Evolutionary conservation across 2,113 vertebrate species (phyloP).

Genomic region (Spheniscus mendiculus): DNA sequence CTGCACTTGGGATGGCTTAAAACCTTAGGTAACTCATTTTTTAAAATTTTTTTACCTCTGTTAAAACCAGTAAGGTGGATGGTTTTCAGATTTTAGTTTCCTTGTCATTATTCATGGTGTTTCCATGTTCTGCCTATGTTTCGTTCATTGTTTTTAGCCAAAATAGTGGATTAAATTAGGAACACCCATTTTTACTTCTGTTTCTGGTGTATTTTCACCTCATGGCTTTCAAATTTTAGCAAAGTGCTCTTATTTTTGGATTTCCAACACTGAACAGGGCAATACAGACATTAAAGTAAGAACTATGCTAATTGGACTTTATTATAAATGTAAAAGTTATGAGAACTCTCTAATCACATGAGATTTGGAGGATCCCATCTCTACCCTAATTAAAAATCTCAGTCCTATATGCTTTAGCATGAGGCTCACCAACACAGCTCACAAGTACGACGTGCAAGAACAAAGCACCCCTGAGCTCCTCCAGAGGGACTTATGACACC

Average conservation of each 20-base stretch:
- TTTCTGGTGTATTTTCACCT: neutral
- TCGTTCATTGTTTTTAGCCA: neutral
- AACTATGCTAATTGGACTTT: conserved; percentile 27
- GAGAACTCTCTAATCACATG: conserved; percentile 8
- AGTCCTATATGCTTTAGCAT: neutral
- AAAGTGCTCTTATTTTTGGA: neutral
- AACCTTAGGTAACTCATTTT: neutral
- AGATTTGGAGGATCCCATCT: neutral
- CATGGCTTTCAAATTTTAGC: neutral
- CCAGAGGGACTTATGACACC: neutral
- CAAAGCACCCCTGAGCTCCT: neutral
- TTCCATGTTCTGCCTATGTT: neutral
- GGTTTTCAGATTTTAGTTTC: neutral
- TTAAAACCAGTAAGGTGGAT: neutral
- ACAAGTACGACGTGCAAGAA: neutral
- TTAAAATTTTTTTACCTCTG: neutral
- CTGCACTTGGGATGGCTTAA: neutral
- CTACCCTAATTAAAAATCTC: conserved; percentile 39
- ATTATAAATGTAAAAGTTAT: conserved; percentile 34
- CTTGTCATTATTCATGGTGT: neutral
- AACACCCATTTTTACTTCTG: neutral
- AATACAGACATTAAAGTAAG: conserved; percentile 29
- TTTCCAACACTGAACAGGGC: neutral
- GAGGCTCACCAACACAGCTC: neutral
- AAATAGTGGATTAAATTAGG: neutral